Evolutionary conservation across 2,797 vertebrate genomes (phyloP).

Genomic region (Sebastiscus albofasciatus): DNA sequence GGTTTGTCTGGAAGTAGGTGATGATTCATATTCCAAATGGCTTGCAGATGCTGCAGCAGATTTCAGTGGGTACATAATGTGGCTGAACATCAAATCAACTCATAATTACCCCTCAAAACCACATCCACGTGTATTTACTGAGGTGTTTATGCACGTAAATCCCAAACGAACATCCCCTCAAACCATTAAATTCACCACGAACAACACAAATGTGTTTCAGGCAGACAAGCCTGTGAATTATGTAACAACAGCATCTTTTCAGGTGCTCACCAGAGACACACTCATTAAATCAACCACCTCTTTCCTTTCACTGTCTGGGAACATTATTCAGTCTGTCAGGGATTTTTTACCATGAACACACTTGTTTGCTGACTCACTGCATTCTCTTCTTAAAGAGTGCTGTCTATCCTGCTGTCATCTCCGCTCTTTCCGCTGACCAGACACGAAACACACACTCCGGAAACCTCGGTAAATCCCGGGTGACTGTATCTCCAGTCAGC

Average conservation of each 20-base stretch:
- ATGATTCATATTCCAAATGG: conserved; percentile 74
- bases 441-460: conserved; percentile 41
- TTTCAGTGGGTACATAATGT: conserved; percentile 45
- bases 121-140: conserved; percentile 58
- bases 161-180: conserved; percentile 20
- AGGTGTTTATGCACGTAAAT: conserved; percentile 48
- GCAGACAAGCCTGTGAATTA: conserved; percentile 17
- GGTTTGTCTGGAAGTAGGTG: conserved; percentile 66
- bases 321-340: conserved; percentile 50
- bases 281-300: conserved; percentile 42
- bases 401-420: conserved; percentile 51
- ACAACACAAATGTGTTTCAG: not conserved
- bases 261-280: conserved; percentile 22
- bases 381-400: conserved; percentile 40
- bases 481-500: conserved; percentile 37
- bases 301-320: conserved; percentile 37
- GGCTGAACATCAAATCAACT: conserved; percentile 53
- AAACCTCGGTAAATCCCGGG: conserved; percentile 51
- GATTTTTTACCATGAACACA: conserved; percentile 30
- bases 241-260: conserved; percentile 35
- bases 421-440: conserved; percentile 39
- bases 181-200: conserved; percentile 10
- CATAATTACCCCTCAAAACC: conserved; percentile 57
- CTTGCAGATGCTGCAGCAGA: conserved; percentile 64
- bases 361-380: conserved; percentile 54